A percentile compares a stretch with the other conserved stretches of the same genome.
These are phyloP conservation scores for Dryoscopus gambensis DNA, from an alignment of 2,113 vertebrate genomes.

Conservation along the genomic window DNA sequence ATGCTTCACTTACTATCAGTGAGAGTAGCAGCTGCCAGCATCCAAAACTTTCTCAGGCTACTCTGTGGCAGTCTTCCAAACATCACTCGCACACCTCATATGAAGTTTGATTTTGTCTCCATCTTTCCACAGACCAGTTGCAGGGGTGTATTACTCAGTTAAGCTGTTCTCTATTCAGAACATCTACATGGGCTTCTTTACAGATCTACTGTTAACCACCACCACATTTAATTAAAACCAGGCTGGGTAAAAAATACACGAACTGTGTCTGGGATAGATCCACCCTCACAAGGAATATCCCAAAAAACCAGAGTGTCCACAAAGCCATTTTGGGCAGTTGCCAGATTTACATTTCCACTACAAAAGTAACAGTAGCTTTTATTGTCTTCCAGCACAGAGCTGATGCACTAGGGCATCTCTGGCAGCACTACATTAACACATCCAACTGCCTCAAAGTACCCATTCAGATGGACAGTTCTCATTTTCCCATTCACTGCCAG, in stretches of 20 bases:
- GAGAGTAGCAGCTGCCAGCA: not conserved
- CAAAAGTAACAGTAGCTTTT: not conserved
- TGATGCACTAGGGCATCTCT: not conserved
- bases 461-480: slow-evolving; percentile 6
- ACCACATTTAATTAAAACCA: not conserved
- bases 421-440: slow-evolving; percentile 32
- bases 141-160: not conserved
- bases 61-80: not conserved
- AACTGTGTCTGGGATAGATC: not conserved
- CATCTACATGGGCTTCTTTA: not conserved
- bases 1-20: not conserved
- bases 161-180: not conserved
- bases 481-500: slow-evolving; percentile 46
- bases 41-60: not conserved
- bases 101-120: not conserved
- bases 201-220: not conserved
- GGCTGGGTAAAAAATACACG: not conserved
- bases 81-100: not conserved
- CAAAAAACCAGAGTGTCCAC: not conserved
- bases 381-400: not conserved
- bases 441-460: slow-evolving; percentile 5
- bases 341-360: slow-evolving; percentile 2
- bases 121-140: not conserved
- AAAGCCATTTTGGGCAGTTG: not conserved
- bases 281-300: not conserved